Percentiles rank a stretch among this genome's conserved stretches.
Conservation (phyloP, 2,888 invertebrate species). For the Horisme vitalbata region DNA sequence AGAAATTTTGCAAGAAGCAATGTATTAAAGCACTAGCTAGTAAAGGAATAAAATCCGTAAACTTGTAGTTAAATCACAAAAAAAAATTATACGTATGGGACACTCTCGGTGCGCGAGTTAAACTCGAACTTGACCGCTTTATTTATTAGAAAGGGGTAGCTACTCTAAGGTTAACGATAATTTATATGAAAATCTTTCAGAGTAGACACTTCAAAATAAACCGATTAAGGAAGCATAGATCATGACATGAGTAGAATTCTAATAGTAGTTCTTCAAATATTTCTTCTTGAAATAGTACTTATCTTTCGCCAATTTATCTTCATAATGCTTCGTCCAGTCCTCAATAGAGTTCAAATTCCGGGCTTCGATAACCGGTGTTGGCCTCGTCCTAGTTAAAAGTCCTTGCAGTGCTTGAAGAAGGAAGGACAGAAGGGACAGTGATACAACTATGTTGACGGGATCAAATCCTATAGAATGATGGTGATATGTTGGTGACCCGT, state of each 20-base stretch:
- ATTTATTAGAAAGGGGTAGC: no score
- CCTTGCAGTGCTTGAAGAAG: conserved; percentile 74
- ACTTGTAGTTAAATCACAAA: no score
- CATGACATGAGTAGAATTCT: conserved; percentile 3
- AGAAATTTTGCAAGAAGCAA: no score
- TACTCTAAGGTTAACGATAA: no score
- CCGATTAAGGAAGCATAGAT: no score
- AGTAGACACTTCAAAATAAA: no score
- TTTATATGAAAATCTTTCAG: no score
- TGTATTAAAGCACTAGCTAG: no score
- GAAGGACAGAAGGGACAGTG: conserved; percentile 73
- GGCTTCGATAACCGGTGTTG: conserved; percentile 69
- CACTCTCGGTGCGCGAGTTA: no score
- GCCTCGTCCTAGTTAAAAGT: conserved; percentile 59
- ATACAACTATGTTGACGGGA: conserved; percentile 76
- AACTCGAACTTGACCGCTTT: no score
- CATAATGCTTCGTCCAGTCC: conserved; percentile 56
- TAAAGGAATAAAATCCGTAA: no score
- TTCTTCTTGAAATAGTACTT: conserved; percentile 57
- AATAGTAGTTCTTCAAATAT: conserved; percentile 52
- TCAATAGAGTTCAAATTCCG: conserved; percentile 50
- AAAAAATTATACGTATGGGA: no score
- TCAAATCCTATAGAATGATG: conserved; percentile 80
- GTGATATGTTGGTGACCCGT: conserved; percentile 62
- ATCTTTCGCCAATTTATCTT: conserved; percentile 46